Percentiles rank a stretch among this genome's conserved stretches.
These are phyloP conservation scores for Rhinoderma darwinii DNA, from an alignment of 2,113 vertebrate species.

Conservation along the genomic window DNA sequence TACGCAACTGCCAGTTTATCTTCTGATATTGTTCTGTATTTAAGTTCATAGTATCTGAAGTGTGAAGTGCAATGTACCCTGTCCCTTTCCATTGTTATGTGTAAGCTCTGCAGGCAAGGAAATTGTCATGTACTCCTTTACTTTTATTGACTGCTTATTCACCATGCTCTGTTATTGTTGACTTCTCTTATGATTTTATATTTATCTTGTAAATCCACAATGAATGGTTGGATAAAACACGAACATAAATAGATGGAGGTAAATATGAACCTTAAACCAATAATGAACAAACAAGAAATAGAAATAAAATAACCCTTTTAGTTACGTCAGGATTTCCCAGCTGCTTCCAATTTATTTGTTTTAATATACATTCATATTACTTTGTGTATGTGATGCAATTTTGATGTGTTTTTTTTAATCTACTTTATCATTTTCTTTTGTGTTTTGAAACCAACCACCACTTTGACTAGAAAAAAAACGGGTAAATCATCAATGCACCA, in stretches of 20 bases:
- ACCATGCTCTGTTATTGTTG: neutral
- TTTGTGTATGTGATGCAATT: neutral
- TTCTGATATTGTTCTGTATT: neutral
- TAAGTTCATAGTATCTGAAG: neutral
- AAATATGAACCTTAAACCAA: neutral
- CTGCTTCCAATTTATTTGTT: no score
- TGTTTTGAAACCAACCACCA: no score
- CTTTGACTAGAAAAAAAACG: no score
- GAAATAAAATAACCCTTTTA: neutral
- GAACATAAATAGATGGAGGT: neutral
- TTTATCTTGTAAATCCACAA: slow-evolving; percentile 23
- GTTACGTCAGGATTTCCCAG: neutral
- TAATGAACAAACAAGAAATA: neutral
- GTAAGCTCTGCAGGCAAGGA: slow-evolving; percentile 24
- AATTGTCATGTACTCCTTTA: neutral
- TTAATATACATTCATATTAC: neutral
- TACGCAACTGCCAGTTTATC: neutral
- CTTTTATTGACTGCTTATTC: neutral
- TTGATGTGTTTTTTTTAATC: no score
- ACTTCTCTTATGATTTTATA: neutral
- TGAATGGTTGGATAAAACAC: slow-evolving; percentile 15
- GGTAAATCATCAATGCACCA: no score
- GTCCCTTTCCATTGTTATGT: neutral
- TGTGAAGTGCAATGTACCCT: slow-evolving; percentile 11
- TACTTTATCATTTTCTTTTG: no score